Conservation (phyloP, 2,113 vertebrate species). For the Triplophysa siluroides region DNA sequence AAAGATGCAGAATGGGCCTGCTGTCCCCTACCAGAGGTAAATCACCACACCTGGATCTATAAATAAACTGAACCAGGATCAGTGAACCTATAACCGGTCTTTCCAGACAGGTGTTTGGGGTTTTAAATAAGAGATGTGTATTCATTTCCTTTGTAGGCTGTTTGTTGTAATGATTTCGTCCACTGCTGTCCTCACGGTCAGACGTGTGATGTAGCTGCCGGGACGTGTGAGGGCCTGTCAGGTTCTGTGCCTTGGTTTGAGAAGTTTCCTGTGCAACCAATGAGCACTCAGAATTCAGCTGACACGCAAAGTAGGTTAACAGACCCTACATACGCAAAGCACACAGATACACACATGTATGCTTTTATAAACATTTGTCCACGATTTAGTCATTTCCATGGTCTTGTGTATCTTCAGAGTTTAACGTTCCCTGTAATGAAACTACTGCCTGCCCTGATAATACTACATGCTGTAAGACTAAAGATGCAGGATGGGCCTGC, state of each 20-base stretch:
- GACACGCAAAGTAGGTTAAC: neutral
- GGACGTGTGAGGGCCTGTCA: constrained; percentile 49
- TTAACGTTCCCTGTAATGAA: constrained; percentile 46
- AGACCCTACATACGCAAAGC: too few species aligned
- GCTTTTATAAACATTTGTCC: neutral
- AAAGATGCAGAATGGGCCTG: constrained; percentile 48
- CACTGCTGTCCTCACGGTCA: constrained; percentile 76
- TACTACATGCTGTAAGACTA: constrained; percentile 60
- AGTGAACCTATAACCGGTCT: too few species aligned
- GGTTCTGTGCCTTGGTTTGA: constrained; percentile 47
- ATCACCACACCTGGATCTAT: neutral
- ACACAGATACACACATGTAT: too few species aligned
- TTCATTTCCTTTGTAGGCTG: constrained; percentile 64
- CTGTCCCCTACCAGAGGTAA: constrained; percentile 64
- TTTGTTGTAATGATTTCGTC: constrained; percentile 72
- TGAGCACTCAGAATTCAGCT: neutral
- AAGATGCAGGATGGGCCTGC: constrained; percentile 54
- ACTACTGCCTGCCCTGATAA: constrained; percentile 50
- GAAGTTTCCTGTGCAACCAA: constrained; percentile 56
- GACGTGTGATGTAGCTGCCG: constrained; percentile 63
- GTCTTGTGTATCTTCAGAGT: constrained; percentile 29
- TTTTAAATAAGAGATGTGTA: neutral
- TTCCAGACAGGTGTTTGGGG: neutral
- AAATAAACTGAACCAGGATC: neutral
- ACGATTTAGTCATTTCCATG: neutral